Base-by-base conservation (phyloP, 1,140 invertebrate genomes). In the Drosophila rufa region DNA sequence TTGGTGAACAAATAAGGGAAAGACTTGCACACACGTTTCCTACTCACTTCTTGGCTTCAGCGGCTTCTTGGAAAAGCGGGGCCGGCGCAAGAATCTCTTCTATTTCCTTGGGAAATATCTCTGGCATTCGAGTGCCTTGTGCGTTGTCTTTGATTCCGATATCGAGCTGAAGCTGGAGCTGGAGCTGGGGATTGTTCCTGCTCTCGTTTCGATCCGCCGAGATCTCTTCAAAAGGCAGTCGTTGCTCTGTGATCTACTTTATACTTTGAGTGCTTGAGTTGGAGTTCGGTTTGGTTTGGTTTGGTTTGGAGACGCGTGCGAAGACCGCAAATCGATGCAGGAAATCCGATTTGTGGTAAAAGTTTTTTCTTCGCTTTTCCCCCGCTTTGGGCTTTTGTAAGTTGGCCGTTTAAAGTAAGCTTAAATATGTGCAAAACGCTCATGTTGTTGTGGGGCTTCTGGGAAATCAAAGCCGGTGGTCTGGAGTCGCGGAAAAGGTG, bases 61-160 rank as follows among this genome's bases (percentile, higher is more conserved):
- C 50, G 51, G 42, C 75, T 86, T 86, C 85, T 77, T 62, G 74
- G 84, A 89, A 89, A 87, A 73, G 33, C 33, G 27, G 51, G 30
- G 33, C 60, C 53, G 33, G 51, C 71, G 36, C 27, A 81, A 85
- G 86, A 90, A 89, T 89, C 85, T 89, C 47, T 75, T 79, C 78
- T 77, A 89, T 91, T 89, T 89, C 85, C 84, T 85, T 89, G 84
- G 86, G 86, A 89, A 89, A 85, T 76, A 89, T 89, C 68, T 90
- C 65, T 85, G 84, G 84, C 86, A 85, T 87, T 80, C 69, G 68
- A 38, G 55, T 25, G 59, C 50, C 17, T 55, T 36, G 62, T 46
- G 65, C 65, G 47, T 70, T 71, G 62, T 43, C 61, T 70, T 70
- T 70, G 67, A 67, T 70, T 67, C 61, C 69, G 48, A 73, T 74